phyloP scores from a whole-genome alignment of 2,888 invertebrate species.

The Rhabditoides inermis region DNA sequence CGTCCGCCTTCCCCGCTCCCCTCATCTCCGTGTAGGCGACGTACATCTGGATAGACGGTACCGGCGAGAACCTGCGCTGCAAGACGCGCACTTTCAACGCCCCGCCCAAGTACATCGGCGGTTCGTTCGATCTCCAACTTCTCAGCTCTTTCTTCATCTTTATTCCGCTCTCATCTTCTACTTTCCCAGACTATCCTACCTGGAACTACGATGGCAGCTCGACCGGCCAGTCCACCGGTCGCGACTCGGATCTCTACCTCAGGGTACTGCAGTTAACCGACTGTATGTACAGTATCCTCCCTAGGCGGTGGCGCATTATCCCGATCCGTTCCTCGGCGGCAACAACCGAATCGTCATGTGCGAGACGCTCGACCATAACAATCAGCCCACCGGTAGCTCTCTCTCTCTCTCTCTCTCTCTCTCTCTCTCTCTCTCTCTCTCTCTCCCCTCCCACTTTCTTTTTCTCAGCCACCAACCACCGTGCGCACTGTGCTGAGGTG shows the following conservation, averaged over 20 bases:
- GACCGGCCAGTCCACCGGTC: conserved; percentile 64
- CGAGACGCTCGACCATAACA: conserved; percentile 71
- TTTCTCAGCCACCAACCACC: conserved; percentile 52
- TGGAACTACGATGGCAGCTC: conserved; percentile 95
- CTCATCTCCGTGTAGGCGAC: conserved; percentile 60
- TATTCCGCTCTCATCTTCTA: conserved; percentile 15
- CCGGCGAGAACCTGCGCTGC: conserved; percentile 77
- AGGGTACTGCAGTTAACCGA: conserved; percentile 3
- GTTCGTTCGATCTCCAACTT: conserved; percentile 2
- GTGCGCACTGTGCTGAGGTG: conserved; percentile 53
- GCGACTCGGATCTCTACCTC: conserved; percentile 54
- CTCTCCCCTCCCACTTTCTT: too few relatives aligned
- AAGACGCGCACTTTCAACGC: conserved; percentile 79
- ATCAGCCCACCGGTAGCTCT: conserved; percentile 68
- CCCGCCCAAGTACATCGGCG: conserved; percentile 64
- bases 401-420: neutral
- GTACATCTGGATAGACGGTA: conserved; percentile 88
- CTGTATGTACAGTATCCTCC: neutral
- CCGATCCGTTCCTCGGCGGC: conserved; percentile 45
- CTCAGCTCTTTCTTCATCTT: neutral
- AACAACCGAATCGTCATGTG: conserved; percentile 40
- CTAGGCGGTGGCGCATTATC: conserved; percentile 36
- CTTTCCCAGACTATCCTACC: conserved; percentile 62
- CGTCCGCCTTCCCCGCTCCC: neutral
- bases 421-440: conserved; percentile 6